A percentile compares a stretch with the other conserved stretches of the same genome.
These are phyloP conservation scores for Nestor notabilis DNA, from an alignment of 2,113 vertebrate species.

Conservation along the genomic window DNA sequence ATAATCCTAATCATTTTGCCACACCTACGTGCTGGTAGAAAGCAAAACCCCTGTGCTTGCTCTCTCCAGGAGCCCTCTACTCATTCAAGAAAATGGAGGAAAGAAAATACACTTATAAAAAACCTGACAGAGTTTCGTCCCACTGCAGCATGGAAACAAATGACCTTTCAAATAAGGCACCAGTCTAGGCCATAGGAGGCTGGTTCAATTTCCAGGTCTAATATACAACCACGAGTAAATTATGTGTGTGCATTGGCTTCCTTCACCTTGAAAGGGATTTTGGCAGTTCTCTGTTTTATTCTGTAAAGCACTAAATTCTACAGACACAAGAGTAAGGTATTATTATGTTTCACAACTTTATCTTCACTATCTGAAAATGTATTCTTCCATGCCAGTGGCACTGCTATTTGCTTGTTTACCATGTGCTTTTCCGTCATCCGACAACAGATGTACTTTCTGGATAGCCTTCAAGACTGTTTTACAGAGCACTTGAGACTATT, in stretches of 20 bases:
- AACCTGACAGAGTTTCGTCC: neutral
- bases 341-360: neutral
- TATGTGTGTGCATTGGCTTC: neutral
- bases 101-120: neutral
- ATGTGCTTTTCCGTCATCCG: constrained; percentile 6
- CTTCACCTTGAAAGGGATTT: neutral
- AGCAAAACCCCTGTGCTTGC: neutral
- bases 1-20: neutral
- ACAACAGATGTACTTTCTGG: constrained; percentile 31
- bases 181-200: neutral
- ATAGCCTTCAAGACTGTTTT: neutral
- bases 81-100: neutral
- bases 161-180: neutral
- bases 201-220: neutral
- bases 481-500: neutral
- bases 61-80: neutral
- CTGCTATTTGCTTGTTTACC: neutral
- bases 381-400: neutral
- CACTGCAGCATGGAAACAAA: neutral
- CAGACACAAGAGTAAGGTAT: neutral
- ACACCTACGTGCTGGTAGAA: neutral
- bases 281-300: neutral
- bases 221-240: neutral
- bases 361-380: neutral
- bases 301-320: neutral